These are phyloP conservation scores for Meiosimyza decipiens DNA, from an alignment of 2,888 invertebrate species.

Conservation along the genomic window DNA sequence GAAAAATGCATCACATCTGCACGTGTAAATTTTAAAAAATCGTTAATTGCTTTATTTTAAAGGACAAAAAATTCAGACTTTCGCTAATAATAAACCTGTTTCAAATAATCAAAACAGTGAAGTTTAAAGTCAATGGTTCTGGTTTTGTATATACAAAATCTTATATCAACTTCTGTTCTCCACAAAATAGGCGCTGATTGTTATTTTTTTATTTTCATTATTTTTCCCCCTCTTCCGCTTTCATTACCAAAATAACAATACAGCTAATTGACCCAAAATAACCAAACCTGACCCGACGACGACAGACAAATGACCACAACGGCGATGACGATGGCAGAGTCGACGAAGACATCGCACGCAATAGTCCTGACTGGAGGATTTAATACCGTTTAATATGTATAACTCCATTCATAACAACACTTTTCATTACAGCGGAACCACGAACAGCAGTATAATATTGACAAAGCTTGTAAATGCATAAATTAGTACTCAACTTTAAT, in stretches of 20 bases:
- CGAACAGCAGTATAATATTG: conserved; percentile 38
- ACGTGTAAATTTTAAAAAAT: too few relatives aligned
- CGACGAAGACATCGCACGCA: too few relatives aligned
- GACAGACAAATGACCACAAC: neutral
- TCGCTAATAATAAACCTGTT: too few relatives aligned
- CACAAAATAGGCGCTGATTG: neutral
- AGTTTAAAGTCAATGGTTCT: too few relatives aligned
- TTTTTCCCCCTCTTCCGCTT: neutral
- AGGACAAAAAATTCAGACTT: too few relatives aligned
- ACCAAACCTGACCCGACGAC: conserved; percentile 24
- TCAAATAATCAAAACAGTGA: too few relatives aligned
- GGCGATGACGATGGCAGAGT: neutral
- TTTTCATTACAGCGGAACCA: neutral
- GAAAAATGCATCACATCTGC: too few relatives aligned
- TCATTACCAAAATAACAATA: neutral
- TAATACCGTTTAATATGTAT: conserved; percentile 1
- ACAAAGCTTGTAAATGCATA: conserved; percentile 40
- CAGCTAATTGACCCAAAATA: neutral
- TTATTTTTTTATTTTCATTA: neutral
- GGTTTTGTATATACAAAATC: too few relatives aligned
- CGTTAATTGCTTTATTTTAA: too few relatives aligned
- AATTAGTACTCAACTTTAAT: conserved; percentile 51
- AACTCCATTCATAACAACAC: conserved; percentile 7
- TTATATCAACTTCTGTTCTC: too few relatives aligned
- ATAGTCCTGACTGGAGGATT: neutral